phyloP scores from a whole-genome alignment of 1,140 invertebrate genomes.

The Brevipalpus yothersi region DNA sequence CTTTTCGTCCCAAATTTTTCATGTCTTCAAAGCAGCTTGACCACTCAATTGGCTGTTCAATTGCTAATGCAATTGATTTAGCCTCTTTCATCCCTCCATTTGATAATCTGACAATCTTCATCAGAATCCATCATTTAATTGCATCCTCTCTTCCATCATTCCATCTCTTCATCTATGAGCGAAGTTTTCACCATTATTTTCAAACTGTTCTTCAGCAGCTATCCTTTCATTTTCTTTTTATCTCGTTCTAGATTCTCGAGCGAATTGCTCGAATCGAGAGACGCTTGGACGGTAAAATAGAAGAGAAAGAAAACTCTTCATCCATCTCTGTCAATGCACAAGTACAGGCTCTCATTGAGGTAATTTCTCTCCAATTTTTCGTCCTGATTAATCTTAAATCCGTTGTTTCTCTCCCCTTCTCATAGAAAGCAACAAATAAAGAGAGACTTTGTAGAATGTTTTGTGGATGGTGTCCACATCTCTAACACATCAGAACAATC shows the following conservation, averaged over 20 bases:
- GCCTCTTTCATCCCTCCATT: too few species aligned
- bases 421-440: constrained; percentile 57
- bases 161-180: too few species aligned
- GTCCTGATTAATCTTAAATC: neutral
- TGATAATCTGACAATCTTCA: too few species aligned
- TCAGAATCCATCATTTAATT: too few species aligned
- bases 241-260: neutral
- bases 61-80: too few species aligned
- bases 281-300: neutral
- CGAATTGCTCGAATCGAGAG: neutral
- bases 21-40: too few species aligned
- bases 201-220: neutral
- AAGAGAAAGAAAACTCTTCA: neutral
- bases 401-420: constrained; percentile 5
- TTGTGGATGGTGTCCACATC: constrained; percentile 47
- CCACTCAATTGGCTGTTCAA: too few species aligned
- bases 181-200: too few species aligned
- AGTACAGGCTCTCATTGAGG: constrained; percentile 1
- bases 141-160: too few species aligned
- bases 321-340: constrained; percentile 1
- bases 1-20: too few species aligned
- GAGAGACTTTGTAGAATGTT: constrained; percentile 87
- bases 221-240: neutral
- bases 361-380: neutral
- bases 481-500: neutral